Evolutionary conservation across 2,113 vertebrate species (phyloP).

Genomic region (Phainopepla nitens): DNA sequence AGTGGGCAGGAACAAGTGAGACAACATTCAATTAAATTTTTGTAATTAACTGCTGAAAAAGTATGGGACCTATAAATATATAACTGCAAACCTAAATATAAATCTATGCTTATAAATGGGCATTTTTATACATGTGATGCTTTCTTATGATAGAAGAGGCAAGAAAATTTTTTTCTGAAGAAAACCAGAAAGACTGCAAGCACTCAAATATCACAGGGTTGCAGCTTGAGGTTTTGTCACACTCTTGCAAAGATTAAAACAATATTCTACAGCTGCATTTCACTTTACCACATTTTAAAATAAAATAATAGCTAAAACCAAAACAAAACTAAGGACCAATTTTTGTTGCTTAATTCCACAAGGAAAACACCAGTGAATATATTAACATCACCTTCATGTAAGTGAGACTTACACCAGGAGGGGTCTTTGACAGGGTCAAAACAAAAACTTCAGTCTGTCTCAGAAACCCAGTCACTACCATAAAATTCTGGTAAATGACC

Average conservation of each 20-base stretch:
- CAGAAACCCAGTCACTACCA: neutral
- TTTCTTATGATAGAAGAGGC: neutral
- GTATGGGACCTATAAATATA: neutral
- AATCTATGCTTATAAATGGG: neutral
- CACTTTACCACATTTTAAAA: neutral
- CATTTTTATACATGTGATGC: slow-evolving; percentile 1
- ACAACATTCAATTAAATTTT: slow-evolving; percentile 39
- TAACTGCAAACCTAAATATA: neutral
- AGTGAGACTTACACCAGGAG: neutral
- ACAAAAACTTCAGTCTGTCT: neutral
- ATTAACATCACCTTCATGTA: neutral
- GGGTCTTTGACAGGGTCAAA: neutral
- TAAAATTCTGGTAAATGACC: neutral
- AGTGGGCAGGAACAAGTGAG: slow-evolving; percentile 23
- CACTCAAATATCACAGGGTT: neutral
- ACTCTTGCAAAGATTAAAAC: neutral
- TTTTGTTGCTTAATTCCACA: neutral
- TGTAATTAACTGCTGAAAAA: slow-evolving; percentile 35
- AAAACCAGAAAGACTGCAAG: neutral
- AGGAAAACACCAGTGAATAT: neutral
- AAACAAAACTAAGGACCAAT: neutral
- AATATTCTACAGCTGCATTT: neutral
- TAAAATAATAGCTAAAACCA: neutral
- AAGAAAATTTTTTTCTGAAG: neutral
- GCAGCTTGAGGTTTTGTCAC: neutral